These are phyloP conservation scores for Choristoneura fumiferana DNA, from an alignment of 1,140 invertebrate species.

Conservation along the genomic window DNA sequence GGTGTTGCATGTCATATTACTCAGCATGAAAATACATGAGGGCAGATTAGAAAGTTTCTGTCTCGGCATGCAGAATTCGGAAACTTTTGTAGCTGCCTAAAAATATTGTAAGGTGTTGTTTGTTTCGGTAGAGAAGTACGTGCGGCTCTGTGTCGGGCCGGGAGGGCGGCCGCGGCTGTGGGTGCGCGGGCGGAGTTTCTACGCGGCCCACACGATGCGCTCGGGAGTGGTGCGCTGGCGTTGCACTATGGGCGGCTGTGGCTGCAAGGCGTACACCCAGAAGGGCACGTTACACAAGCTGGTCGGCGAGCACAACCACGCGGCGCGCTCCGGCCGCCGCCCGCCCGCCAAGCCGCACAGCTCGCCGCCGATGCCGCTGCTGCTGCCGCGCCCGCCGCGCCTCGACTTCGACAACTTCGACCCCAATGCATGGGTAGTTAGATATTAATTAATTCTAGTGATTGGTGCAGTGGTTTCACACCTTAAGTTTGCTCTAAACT, in stretches of 20 bases:
- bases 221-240: constrained; percentile 70
- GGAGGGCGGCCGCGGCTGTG: constrained; percentile 66
- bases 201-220: constrained; percentile 70
- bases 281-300: constrained; percentile 65
- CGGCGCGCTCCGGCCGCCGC: constrained; percentile 45
- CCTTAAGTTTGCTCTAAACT: too few species aligned
- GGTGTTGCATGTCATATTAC: not conserved
- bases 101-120: constrained; percentile 6
- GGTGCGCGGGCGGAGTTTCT: constrained; percentile 68
- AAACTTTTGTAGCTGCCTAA: too few species aligned
- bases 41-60: too few species aligned
- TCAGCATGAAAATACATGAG: not conserved
- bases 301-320: constrained; percentile 68
- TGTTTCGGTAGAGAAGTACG: constrained; percentile 51
- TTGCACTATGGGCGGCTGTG: constrained; percentile 71
- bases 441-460: constrained; percentile 36
- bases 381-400: constrained; percentile 47
- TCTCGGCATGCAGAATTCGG: too few species aligned
- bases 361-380: constrained; percentile 43
- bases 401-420: constrained; percentile 67
- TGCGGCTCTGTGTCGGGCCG: constrained; percentile 63
- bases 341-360: constrained; percentile 1
- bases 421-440: constrained; percentile 60
- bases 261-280: constrained; percentile 70
- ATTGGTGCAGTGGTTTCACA: too few species aligned